phyloP scores from a whole-genome alignment of 2,113 vertebrate species.

The Aepyceros melampus region DNA sequence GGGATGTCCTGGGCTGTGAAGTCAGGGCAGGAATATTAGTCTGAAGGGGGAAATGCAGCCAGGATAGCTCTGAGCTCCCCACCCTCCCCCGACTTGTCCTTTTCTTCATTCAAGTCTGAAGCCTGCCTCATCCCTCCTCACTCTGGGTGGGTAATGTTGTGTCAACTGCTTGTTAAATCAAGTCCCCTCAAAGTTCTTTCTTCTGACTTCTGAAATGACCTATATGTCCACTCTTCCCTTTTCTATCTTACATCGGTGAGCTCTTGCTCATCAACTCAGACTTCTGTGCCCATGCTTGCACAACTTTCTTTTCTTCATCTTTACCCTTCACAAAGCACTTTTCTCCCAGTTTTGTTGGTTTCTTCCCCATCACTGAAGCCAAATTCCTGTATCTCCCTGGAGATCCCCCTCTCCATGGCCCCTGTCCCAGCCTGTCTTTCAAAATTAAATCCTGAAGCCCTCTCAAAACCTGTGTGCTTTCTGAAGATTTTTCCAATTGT shows the following conservation, averaged over 20 bases:
- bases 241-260: not conserved
- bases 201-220: not conserved
- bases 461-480: not conserved
- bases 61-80: not conserved
- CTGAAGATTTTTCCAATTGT: not conserved
- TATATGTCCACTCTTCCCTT: not conserved
- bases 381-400: not conserved
- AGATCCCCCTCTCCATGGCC: not conserved
- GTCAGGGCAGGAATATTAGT: not conserved
- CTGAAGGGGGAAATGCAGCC: no score
- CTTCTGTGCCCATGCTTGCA: not conserved
- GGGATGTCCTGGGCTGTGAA: not conserved
- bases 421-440: not conserved
- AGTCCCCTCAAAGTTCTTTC: not conserved
- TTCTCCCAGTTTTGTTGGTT: not conserved
- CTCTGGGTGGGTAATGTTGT: not conserved
- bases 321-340: not conserved
- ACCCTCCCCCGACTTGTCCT: rapidly evolving
- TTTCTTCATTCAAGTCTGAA: not conserved
- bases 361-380: not conserved
- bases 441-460: not conserved
- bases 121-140: not conserved
- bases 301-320: not conserved
- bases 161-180: not conserved
- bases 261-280: not conserved